Base-by-base conservation (phyloP, 2,113 vertebrate species). In the Ovis aries region DNA sequence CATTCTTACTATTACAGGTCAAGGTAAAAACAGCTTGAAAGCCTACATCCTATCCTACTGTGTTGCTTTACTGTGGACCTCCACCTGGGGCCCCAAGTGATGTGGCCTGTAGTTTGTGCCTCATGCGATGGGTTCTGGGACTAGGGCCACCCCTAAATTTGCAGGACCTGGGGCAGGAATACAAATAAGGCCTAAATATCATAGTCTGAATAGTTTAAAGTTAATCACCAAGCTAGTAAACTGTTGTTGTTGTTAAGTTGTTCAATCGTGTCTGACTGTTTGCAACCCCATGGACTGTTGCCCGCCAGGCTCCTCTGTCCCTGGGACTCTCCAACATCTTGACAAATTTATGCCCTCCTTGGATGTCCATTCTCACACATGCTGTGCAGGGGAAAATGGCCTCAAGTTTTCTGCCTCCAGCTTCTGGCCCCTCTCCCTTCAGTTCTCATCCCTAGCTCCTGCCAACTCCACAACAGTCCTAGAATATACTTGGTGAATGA, bases 151-250 rank as follows among this genome's bases (percentile, higher is more conserved):
- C 27, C 55, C 62, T 59, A 60, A 11, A 84, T 71, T 95, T 80
- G 12, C 25, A 90, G 55, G 10, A 36, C 17, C 6, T 27, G 52
- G 57, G 25, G 57, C 57, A 59, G 57, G 57, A 59, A 80, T 83
- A 50, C 36, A 62, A 82, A 90, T 50, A 62, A 83, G 27, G 8
- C 14, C 43, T 29, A 59, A 45, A 40, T 21, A 53, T 45, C 13
- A 25, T 43, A 13, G 23, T 64, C 33, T 94, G 55, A 74, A 36
- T 86, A 86, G 78, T 95, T 95, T 90, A 23, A 82, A 90, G 21
- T 45, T 82, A 78, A 67, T 71, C 77, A 74, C 40, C 33, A 92
- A 71, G 21, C 45, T n/a, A 95, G 83, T 48, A 45, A 95, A 64
- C 45, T 59, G 19, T 57, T 77, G 64, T 29, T 62, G 31, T 36